Evolutionary conservation across 2,797 vertebrate genomes (phyloP).

Genomic region (Rhinogobio ventralis): DNA sequence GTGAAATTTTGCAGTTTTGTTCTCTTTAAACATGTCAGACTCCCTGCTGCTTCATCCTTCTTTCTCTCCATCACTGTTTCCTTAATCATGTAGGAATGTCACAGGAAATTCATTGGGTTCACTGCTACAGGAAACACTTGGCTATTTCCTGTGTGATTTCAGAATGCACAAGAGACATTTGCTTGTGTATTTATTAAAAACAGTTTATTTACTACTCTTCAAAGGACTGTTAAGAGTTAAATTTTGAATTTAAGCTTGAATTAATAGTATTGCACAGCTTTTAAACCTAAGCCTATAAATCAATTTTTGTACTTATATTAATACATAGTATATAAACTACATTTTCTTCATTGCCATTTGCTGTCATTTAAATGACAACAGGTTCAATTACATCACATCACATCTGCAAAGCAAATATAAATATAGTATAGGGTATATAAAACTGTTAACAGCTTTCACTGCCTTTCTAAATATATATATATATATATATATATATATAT

Average conservation of each 20-base stretch:
- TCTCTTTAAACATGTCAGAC: neutral
- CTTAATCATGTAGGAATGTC: conserved; percentile 3
- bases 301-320: neutral
- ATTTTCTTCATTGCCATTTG: neutral
- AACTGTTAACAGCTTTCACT: neutral
- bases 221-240: neutral
- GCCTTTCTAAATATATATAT: too few relatives aligned
- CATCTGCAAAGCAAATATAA: neutral
- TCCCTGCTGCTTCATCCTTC: neutral
- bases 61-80: conserved; percentile 2
- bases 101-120: conserved; percentile 47
- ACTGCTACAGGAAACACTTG: conserved; percentile 11
- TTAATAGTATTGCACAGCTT: neutral
- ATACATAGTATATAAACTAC: neutral
- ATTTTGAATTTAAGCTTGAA: neutral
- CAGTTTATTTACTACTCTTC: neutral
- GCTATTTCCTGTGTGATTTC: conserved; percentile 30
- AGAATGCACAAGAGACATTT: neutral
- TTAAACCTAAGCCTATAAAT: neutral
- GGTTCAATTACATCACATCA: neutral
- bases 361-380: neutral
- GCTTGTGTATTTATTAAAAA: neutral
- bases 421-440: neutral
- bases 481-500: too few relatives aligned
- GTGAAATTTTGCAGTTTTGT: neutral